Evolutionary conservation across 2,888 invertebrate species (phyloP).

Genomic region (Aspidapion aeneum): DNA sequence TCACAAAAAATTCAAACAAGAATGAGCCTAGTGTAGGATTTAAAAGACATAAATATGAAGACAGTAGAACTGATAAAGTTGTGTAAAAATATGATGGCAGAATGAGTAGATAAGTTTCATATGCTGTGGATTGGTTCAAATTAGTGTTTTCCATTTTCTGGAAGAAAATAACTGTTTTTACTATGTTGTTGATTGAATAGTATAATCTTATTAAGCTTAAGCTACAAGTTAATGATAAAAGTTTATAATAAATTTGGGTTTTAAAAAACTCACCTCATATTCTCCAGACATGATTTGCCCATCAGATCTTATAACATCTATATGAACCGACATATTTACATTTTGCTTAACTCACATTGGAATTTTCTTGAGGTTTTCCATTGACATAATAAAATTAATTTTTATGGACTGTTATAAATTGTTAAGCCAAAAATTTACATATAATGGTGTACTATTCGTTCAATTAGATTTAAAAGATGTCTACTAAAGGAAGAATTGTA

Average conservation of each 20-base stretch:
- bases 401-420: no score
- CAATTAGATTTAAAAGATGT: no score
- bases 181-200: background rate
- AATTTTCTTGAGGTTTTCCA: no score
- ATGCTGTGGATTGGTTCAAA: slow-evolving; percentile 28
- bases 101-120: slow-evolving; percentile 49
- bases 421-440: no score
- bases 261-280: background rate
- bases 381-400: no score
- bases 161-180: background rate
- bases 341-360: no score
- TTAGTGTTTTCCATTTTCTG: background rate
- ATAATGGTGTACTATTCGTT: no score
- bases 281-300: background rate
- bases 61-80: slow-evolving; percentile 37
- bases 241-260: no score
- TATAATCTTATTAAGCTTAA: no score
- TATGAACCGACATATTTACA: background rate
- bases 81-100: slow-evolving; percentile 41
- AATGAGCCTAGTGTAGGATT: slow-evolving; percentile 31
- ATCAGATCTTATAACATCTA: background rate
- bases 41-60: slow-evolving; percentile 27
- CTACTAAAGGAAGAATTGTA: no score
- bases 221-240: no score
- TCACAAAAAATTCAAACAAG: slow-evolving; percentile 53